Conservation (phyloP, 2,888 invertebrate genomes). For the Lasioglossum vierecki region DNA sequence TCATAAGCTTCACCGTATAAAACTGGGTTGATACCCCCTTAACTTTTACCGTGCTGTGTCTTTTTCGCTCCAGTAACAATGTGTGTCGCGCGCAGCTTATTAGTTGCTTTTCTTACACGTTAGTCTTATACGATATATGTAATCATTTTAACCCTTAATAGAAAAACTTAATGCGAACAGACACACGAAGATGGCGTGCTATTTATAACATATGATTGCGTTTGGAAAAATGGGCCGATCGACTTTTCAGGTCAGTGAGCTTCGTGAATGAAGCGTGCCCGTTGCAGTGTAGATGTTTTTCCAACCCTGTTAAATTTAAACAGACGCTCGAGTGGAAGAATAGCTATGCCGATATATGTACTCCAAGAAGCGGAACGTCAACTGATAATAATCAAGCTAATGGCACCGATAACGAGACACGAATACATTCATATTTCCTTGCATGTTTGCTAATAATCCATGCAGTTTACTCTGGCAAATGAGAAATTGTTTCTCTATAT, state of each 20-base stretch:
- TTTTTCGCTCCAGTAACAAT: background rate
- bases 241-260: slow-evolving; percentile 65
- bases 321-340: slow-evolving; percentile 56
- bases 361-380: slow-evolving; percentile 34
- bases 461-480: background rate
- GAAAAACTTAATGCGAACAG: slow-evolving; percentile 24
- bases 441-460: background rate
- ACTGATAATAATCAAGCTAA: slow-evolving; percentile 45
- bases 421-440: background rate
- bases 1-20: background rate
- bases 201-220: slow-evolving; percentile 58
- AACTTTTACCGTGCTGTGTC: background rate
- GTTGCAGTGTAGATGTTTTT: slow-evolving; percentile 52
- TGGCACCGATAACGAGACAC: slow-evolving; percentile 15
- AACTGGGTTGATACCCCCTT: background rate
- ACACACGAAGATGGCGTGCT: slow-evolving; percentile 26
- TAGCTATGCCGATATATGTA: slow-evolving; percentile 43
- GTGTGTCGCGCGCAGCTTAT: background rate
- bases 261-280: slow-evolving; percentile 63
- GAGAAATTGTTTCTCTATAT: background rate
- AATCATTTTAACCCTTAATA: background rate
- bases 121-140: background rate
- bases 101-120: background rate
- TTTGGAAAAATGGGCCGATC: slow-evolving; percentile 65
- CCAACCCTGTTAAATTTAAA: slow-evolving; percentile 67